phyloP scores from a whole-genome alignment of 2,888 invertebrate species.

The Aleiodes alternator region DNA sequence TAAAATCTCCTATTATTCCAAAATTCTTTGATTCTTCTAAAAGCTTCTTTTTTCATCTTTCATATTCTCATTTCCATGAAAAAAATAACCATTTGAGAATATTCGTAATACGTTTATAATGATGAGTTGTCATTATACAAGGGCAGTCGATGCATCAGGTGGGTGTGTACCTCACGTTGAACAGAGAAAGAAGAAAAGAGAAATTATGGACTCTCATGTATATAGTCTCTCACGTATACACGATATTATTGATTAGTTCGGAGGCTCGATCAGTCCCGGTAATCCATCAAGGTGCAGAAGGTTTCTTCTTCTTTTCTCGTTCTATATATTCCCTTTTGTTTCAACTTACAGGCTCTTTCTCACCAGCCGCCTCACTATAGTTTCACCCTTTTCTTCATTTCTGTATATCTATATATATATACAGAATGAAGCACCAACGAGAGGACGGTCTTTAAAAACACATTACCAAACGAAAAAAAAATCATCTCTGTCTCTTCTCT shows the following conservation, averaged over 20 bases:
- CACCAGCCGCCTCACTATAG: slow-evolving; percentile 46
- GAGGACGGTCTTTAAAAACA: slow-evolving; percentile 75
- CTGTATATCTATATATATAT: slow-evolving; percentile 5
- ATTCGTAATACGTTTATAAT: slow-evolving; percentile 70
- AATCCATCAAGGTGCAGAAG: slow-evolving; percentile 71
- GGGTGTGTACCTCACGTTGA: slow-evolving; percentile 48
- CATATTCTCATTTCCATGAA: background rate
- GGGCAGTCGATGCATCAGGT: slow-evolving; percentile 42
- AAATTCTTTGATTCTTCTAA: too few relatives aligned
- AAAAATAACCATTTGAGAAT: slow-evolving; percentile 3
- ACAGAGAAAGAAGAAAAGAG: slow-evolving; percentile 59
- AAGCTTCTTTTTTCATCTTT: too few relatives aligned
- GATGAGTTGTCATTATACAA: slow-evolving; percentile 68
- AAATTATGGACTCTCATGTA: slow-evolving; percentile 65
- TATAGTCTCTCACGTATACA: slow-evolving; percentile 65
- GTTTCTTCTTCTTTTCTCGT: slow-evolving; percentile 40
- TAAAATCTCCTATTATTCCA: too few relatives aligned
- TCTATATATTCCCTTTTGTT: slow-evolving; percentile 49
- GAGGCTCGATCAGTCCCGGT: slow-evolving; percentile 72
- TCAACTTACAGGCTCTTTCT: slow-evolving; percentile 45
- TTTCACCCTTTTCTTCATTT: slow-evolving; percentile 37
- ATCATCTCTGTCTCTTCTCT: slow-evolving; percentile 41
- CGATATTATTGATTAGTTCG: slow-evolving; percentile 75
- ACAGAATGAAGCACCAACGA: slow-evolving; percentile 44
- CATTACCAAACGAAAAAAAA: slow-evolving; percentile 70